These are phyloP conservation scores for Acanthacorydalis orientalis DNA, from an alignment of 2,888 invertebrate species.

Conservation along the genomic window DNA sequence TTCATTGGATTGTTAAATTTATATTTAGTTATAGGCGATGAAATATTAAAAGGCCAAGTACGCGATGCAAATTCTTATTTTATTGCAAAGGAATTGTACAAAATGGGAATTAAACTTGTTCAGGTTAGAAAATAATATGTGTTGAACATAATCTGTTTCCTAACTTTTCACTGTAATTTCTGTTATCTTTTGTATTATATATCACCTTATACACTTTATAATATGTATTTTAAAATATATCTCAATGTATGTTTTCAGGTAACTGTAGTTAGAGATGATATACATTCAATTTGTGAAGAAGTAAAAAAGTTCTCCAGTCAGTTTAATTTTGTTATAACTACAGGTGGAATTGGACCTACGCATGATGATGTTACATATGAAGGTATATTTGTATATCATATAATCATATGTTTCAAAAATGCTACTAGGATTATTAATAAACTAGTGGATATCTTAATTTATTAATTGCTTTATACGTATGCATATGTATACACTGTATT, in stretches of 20 bases:
- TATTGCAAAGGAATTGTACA: constrained; percentile 39
- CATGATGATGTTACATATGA: constrained; percentile 63
- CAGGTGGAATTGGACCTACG: constrained; percentile 64
- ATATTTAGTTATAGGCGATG: constrained; percentile 52
- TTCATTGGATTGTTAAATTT: not conserved
- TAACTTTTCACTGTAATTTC: not conserved
- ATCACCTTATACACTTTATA: too few species aligned
- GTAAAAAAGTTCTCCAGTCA: constrained; percentile 37
- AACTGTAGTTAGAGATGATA: constrained; percentile 46
- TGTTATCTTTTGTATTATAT: constrained; percentile 1
- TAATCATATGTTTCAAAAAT: too few species aligned
- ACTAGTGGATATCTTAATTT: too few species aligned
- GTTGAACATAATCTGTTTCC: too few species aligned
- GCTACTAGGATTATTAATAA: too few species aligned
- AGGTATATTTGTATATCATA: too few species aligned
- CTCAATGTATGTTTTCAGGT: constrained; percentile 27
- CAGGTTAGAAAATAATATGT: constrained; percentile 23
- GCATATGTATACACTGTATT: too few species aligned
- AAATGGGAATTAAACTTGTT: constrained; percentile 42
- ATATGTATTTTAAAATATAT: constrained; percentile 7
- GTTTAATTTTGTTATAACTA: constrained; percentile 51
- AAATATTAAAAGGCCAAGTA: constrained; percentile 55
- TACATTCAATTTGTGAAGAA: constrained; percentile 44
- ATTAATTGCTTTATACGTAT: too few species aligned
- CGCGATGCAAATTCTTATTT: constrained; percentile 50